Evolutionary conservation across 1,140 invertebrate species (phyloP).

Genomic region (Hyphantria cunea): DNA sequence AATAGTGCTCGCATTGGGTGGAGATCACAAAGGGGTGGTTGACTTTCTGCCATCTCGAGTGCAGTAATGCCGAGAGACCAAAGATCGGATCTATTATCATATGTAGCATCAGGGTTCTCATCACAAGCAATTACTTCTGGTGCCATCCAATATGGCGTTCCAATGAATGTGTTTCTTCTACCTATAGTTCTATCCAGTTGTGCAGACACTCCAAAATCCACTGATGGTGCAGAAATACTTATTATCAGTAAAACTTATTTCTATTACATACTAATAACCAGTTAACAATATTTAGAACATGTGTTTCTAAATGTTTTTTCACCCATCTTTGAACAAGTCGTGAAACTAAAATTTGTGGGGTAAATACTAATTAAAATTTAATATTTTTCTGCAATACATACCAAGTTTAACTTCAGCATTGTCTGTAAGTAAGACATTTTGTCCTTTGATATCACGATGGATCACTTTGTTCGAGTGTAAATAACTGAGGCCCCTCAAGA

Average conservation of each 20-base stretch:
- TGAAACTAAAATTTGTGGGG: no score
- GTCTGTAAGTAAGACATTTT: conserved; percentile 99
- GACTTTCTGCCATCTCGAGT: conserved; percentile 99
- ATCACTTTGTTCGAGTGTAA: conserved; percentile 99
- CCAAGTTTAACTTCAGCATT: conserved; percentile 99
- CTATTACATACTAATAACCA: no score
- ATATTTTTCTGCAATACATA: conserved; percentile 64
- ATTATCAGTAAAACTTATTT: no score
- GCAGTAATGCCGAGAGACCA: conserved; percentile 99
- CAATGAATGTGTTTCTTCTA: conserved; percentile 99
- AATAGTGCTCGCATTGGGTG: conserved; percentile 99
- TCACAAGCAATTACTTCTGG: conserved; percentile 99
- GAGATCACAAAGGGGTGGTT: conserved; percentile 98
- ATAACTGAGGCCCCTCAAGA: conserved; percentile 97
- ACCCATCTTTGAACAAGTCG: no score
- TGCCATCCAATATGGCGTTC: conserved; percentile 99
- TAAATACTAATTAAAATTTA: no score
- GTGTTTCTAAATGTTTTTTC: no score
- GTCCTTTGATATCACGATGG: conserved; percentile 99
- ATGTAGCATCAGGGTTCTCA: conserved; percentile 99
- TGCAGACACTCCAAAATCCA: conserved; percentile 99
- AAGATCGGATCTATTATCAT: conserved; percentile 99
- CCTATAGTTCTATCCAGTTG: conserved; percentile 99
- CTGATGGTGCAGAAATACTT: conserved; percentile 75
- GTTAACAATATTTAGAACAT: no score